Evolutionary conservation across 2,113 vertebrate species (phyloP), one percentile per base, ranked within the genome.

Genomic region (Syrrhaptes paradoxus): DNA sequence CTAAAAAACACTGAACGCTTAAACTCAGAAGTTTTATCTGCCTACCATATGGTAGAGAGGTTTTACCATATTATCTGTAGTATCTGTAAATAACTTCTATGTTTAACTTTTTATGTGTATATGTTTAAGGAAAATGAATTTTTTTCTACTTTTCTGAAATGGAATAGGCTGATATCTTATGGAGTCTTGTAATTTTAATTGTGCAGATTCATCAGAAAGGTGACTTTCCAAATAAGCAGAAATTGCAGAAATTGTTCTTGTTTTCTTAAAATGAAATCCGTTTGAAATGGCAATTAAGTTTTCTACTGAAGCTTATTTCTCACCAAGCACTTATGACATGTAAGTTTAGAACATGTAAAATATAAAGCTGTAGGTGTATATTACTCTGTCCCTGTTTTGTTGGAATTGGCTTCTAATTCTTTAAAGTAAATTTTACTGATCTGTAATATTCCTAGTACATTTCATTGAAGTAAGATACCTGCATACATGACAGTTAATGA

Each of bases 321-420:
- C 36, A 78, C 5, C 17, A 31, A 34, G 4, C 0, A 45, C 8
- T 83, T 85, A 73, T 2, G 36, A 77, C 7, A 29, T 0, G 0
- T 13, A 67, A 41, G 5, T 59, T 89, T 54, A 46, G 10, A 55
- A 52, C 1, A n/a, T 31, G 20, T 36, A 46, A 72, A 61, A 2
- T 31, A 55, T 12, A 18, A 52, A 80, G 2, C 4, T 55, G 4
- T 36, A 83, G 32, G 18, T 20, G 8, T 32, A 16, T 16, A 4
- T 49, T 72, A 36, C 3, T 65, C 22, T 61, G 3, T 9, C 9
- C 34, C 22, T 48, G 2, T 28, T 85, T 54, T 57, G 22, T 19
- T n/a, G 5, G 5, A 58, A 7, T 83, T 70, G 26, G 6, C 34
- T 80, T 73, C 19, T 74, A 70, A 68, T 45, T 66, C 6, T 59